A percentile compares a stretch with the other conserved stretches of the same genome.
Conservation (phyloP, 2,113 vertebrate genomes). For the Cavia porcellus region DNA sequence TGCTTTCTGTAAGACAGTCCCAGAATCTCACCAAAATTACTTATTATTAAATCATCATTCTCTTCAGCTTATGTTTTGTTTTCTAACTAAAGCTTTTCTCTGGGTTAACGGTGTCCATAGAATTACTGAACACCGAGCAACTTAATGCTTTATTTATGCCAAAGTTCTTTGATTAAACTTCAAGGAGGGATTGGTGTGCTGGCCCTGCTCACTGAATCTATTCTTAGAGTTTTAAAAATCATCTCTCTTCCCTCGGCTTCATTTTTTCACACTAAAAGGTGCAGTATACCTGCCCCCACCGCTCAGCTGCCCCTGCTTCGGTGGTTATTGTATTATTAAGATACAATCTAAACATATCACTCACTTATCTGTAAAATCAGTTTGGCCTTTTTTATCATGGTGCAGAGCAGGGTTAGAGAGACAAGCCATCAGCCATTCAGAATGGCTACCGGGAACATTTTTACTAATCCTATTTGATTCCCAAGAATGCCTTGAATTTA, state of each 20-base stretch:
- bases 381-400: not conserved
- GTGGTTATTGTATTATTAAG: constrained; percentile 31
- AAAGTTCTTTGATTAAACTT: constrained; percentile 40
- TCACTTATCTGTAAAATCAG: not conserved
- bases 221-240: not conserved
- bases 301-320: not conserved
- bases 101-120: not conserved
- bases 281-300: not conserved
- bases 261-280: not conserved
- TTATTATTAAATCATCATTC: constrained; percentile 2
- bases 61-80: constrained; percentile 23
- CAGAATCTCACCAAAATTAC: not conserved
- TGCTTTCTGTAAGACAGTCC: constrained; percentile 23
- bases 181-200: not conserved
- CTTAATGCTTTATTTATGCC: not conserved
- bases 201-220: not conserved
- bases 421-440: not conserved
- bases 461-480: constrained; percentile 2
- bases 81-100: constrained; percentile 14
- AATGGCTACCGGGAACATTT: constrained; percentile 15
- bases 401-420: not conserved
- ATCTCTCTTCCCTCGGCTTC: not conserved
- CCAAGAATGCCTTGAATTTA: constrained; percentile 1
- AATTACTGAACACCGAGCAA: not conserved
- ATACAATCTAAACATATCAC: not conserved